Conservation (phyloP, 2,113 vertebrate genomes). For the Labrus mixtus region DNA sequence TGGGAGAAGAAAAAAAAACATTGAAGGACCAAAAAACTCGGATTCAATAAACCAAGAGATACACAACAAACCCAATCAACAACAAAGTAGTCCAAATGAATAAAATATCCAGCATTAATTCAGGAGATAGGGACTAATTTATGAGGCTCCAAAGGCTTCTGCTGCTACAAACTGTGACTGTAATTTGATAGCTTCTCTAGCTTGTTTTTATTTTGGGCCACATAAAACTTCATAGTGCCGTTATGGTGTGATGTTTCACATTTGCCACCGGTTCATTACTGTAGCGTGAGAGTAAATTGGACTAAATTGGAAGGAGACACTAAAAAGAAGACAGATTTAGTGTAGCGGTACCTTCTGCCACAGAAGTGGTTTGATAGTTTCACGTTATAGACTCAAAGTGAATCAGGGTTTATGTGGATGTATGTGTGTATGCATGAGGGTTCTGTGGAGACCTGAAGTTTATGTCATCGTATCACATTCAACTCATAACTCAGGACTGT, state of each 20-base stretch:
- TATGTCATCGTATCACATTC: conserved; percentile 7
- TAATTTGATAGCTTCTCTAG: conserved; percentile 21
- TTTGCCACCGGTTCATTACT: conserved; percentile 31
- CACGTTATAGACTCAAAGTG: conserved; percentile 1
- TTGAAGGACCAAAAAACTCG: not conserved
- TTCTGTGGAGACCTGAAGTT: not conserved
- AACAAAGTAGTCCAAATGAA: conserved; percentile 43
- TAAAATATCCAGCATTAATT: conserved; percentile 41
- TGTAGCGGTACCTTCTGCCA: not conserved
- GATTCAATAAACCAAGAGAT: conserved; percentile 26
- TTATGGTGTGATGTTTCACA: conserved; percentile 8
- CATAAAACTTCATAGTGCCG: conserved; percentile 28
- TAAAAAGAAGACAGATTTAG: conserved; percentile 3
- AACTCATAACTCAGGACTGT: conserved; percentile 1
- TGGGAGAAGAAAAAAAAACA: not conserved
- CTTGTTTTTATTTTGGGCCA: conserved; percentile 33
- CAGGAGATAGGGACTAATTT: conserved; percentile 18
- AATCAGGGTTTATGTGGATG: conserved; percentile 3
- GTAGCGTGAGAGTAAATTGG: conserved; percentile 7
- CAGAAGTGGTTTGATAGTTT: not conserved
- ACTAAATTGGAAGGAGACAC: conserved; percentile 1
- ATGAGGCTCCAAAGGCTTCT: conserved; percentile 15
- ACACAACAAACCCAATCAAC: conserved; percentile 4
- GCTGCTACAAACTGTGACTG: conserved; percentile 28
- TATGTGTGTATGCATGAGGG: not conserved